Evolutionary conservation across 1,140 invertebrate genomes (phyloP), one percentile per base, ranked within the genome.

Genomic region (Temnothorax nylanderi): DNA sequence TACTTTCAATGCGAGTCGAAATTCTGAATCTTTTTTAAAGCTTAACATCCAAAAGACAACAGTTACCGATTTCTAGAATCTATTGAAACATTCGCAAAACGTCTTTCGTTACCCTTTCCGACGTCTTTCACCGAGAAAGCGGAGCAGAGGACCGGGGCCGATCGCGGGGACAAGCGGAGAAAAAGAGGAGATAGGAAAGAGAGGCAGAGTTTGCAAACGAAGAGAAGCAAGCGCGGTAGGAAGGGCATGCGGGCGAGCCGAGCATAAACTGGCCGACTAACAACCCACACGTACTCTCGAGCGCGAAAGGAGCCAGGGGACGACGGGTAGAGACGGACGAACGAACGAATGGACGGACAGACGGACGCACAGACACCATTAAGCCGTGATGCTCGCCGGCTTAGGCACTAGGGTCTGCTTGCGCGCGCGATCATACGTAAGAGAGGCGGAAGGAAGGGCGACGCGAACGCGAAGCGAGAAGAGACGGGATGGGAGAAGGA

Each of bases 221-320:
- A 64, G 72, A 91, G 82, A 93, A 91, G 86, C 86, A 90, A 92
- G 89, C 86, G 90, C 85, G 75, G 90, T 92, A 91, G 91, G 89
- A 91, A 91, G 90, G 80, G 89, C 65, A 92, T 88, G 90, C 87
- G 88, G 86, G 87, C 81, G 90, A 93, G 89, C 69, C 78, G 88
- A 85, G 91, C 92, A 94, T 94, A 94, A 94, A 94, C 92, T 94
- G 93, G 88, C 89, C 91, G 92, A 93, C 93, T 93, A 94, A 94
- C 93, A 94, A 95, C 94, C 87, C 89, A 90, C 88, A 90, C 88
- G 89, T 89, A 89, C 88, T 90, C 88, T 77, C 67, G 85, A 84
- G 65, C 88, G 89, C 87, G 89, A 92, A 84, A 84, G 86, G 58
- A 84, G 78, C 47, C 34, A 58, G 56, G 69, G 47, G 16, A 87